Base-by-base conservation (phyloP, 2,888 invertebrate species). In the Darwinula stevensoni region DNA sequence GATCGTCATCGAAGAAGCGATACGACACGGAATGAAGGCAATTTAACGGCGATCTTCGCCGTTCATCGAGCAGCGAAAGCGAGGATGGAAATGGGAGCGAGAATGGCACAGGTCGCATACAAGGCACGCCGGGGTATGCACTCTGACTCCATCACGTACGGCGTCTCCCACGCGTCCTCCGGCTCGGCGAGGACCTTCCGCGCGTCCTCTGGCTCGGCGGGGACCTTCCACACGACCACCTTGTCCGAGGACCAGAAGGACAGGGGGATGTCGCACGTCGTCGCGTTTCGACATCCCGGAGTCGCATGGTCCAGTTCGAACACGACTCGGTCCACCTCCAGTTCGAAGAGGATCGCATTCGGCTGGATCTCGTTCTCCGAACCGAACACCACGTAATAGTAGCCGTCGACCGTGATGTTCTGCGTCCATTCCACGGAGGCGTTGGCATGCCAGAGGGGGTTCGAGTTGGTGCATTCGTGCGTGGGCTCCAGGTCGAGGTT, bases 371-470 rank as follows among this genome's bases (percentile, higher is more conserved):
- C 73, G 45, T 74, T 73, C 46, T 73, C 72, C 4, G 72, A 72
- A 47, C 67, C 70, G 52, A 73, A 74, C 1, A 74, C 67, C 52
- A 73, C 72, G 53, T 73, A 74, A 44, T 74, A 74, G 48, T 72
- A 73, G 4, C 72, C 73, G 41, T 71, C 67, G 0, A 73, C 66
- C 41, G 67, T 67, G 47, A n/a, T n/a, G n/a, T n/a, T n/a, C 9
- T 9, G 22, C 9, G 6, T 22, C n/a, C n/a, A n/a, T n/a, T n/a
- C n/a, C n/a, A n/a, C n/a, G n/a, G n/a, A n/a, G n/a, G n/a, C n/a
- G n/a, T 39, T 52, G 45, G 31, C 13, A 42, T 33, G 27, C 39
- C 32, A 31, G 31, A 37, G 15, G 22, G 30, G 30, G 15, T 40
- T 34, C 14, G 22, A 36, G 28, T 37, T 37, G 9, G 34, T 16